These are phyloP conservation scores for Salvator merianae DNA, from an alignment of 2,113 vertebrate species.

Conservation along the genomic window DNA sequence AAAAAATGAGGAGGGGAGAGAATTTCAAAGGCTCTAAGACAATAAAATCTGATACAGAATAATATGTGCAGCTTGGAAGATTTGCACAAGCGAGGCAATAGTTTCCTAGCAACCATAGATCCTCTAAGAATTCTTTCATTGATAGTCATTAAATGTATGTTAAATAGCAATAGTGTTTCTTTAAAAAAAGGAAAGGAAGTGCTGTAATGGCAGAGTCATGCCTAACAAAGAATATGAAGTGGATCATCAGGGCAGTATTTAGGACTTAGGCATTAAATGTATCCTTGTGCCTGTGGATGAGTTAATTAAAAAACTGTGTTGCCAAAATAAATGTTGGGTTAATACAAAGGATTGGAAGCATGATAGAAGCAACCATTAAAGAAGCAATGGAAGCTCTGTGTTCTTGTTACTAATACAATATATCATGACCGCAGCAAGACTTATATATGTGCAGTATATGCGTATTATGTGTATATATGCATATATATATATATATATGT, in stretches of 20 bases:
- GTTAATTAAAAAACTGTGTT: background rate
- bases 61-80: constrained; percentile 57
- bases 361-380: background rate
- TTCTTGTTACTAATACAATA: no score
- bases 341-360: background rate
- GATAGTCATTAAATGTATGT: constrained; percentile 68
- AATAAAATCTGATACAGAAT: constrained; percentile 58
- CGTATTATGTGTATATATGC: no score
- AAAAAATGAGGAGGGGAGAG: constrained; percentile 11
- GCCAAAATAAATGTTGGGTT: background rate
- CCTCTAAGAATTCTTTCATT: constrained; percentile 64
- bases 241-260: background rate
- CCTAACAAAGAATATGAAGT: constrained; percentile 50
- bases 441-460: no score
- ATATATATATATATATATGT: no score
- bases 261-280: constrained; percentile 4
- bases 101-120: constrained; percentile 74
- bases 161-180: constrained; percentile 58
- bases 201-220: constrained; percentile 10
- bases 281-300: background rate
- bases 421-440: no score
- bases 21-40: constrained; percentile 47
- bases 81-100: constrained; percentile 64
- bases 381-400: background rate
- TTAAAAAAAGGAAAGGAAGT: constrained; percentile 38